These are phyloP conservation scores for Sitta europaea DNA, from an alignment of 2,113 vertebrate species.

Conservation along the genomic window DNA sequence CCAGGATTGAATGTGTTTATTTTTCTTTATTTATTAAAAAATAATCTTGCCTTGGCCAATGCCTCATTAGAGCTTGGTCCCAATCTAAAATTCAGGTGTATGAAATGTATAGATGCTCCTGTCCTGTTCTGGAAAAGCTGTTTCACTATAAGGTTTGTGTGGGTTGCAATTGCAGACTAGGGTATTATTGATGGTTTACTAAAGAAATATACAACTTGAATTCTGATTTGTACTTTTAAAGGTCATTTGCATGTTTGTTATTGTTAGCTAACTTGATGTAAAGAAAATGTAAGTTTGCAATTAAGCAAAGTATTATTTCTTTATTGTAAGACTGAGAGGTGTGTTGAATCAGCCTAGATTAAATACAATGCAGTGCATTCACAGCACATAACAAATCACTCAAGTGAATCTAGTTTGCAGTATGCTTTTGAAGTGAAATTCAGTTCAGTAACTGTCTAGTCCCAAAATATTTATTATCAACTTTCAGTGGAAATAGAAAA, in stretches of 20 bases:
- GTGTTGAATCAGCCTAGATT: background rate
- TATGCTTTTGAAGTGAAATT: background rate
- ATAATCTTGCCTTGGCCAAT: background rate
- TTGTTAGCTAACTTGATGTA: background rate
- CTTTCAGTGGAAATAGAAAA: background rate
- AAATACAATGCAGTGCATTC: background rate
- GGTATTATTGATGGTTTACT: background rate
- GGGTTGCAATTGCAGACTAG: background rate
- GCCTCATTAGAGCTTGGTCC: background rate
- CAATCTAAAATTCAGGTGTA: background rate
- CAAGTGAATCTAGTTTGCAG: background rate
- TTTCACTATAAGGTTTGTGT: background rate
- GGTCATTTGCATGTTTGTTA: background rate
- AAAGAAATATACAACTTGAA: background rate
- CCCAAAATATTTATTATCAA: background rate
- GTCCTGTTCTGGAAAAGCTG: background rate
- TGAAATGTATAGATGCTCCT: background rate
- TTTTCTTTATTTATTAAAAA: background rate
- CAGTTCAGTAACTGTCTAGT: background rate
- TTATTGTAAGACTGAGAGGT: background rate
- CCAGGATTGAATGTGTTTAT: background rate
- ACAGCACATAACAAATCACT: background rate
- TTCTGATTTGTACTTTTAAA: background rate
- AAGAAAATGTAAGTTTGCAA: background rate
- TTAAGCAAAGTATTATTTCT: background rate